A percentile compares a stretch with the other conserved stretches of the same genome.
These are phyloP conservation scores for Dunckerocampus dactyliophorus DNA, from an alignment of 2,113 vertebrate genomes.

Conservation along the genomic window DNA sequence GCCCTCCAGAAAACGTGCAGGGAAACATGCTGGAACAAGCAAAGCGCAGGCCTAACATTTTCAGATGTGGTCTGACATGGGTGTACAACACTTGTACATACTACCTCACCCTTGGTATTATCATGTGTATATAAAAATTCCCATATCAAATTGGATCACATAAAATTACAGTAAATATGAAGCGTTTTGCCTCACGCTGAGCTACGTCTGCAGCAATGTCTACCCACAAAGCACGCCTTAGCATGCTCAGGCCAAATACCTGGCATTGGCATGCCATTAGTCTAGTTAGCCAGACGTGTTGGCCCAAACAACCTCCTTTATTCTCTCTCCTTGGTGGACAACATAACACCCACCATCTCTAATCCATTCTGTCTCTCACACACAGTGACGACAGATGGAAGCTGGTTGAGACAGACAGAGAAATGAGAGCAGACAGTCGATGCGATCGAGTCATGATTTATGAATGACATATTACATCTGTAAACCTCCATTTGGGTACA, in stretches of 20 bases:
- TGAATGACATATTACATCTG: constrained; percentile 52
- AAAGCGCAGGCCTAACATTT: constrained; percentile 45
- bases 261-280: constrained; percentile 14
- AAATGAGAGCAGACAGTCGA: constrained; percentile 17
- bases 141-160: constrained; percentile 5
- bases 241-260: background rate
- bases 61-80: constrained; percentile 61
- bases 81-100: constrained; percentile 10
- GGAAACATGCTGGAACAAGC: constrained; percentile 63
- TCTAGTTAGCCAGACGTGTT: constrained; percentile 5
- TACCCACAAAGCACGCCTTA: constrained; percentile 30
- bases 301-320: constrained; percentile 1
- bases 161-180: constrained; percentile 13
- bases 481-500: constrained; percentile 23
- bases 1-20: constrained; percentile 60
- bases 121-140: background rate
- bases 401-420: constrained; percentile 16
- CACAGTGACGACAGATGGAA: background rate
- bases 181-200: constrained; percentile 11
- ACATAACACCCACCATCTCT: background rate
- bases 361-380: background rate
- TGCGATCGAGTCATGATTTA: constrained; percentile 41
- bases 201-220: constrained; percentile 23
- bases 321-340: background rate
- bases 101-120: constrained; percentile 12